Conservation (phyloP, 2,797 vertebrate genomes). For the Tinamus major region DNA sequence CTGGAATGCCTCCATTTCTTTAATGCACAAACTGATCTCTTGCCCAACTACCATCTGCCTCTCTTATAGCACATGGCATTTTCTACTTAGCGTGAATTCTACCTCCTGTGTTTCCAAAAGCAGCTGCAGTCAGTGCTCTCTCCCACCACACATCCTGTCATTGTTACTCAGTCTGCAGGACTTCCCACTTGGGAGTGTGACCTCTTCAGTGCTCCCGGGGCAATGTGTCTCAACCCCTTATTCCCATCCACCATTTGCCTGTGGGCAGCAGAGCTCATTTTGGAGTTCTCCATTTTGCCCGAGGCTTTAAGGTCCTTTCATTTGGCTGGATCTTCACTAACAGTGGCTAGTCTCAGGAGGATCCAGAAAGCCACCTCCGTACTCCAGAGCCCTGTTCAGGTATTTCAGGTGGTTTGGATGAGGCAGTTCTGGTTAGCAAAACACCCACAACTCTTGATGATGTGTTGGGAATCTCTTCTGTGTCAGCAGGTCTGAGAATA, state of each 20-base stretch:
- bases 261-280: background rate
- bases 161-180: background rate
- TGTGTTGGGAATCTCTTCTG: constrained; percentile 36
- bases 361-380: background rate
- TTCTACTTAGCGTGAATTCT: background rate
- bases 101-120: background rate
- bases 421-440: background rate
- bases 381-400: background rate
- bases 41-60: background rate
- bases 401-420: background rate
- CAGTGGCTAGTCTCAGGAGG: background rate
- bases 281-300: background rate
- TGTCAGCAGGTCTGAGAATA: constrained; percentile 50
- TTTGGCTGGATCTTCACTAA: background rate
- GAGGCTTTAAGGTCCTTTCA: background rate
- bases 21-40: background rate
- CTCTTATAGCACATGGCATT: background rate
- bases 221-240: background rate
- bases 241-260: background rate
- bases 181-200: accelerated
- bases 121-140: background rate
- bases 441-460: constrained; percentile 7
- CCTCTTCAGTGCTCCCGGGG: background rate
- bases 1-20: background rate
- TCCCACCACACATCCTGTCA: background rate